These are phyloP conservation scores for Trichopria drosophilae DNA, from an alignment of 2,888 invertebrate genomes.

Conservation along the genomic window DNA sequence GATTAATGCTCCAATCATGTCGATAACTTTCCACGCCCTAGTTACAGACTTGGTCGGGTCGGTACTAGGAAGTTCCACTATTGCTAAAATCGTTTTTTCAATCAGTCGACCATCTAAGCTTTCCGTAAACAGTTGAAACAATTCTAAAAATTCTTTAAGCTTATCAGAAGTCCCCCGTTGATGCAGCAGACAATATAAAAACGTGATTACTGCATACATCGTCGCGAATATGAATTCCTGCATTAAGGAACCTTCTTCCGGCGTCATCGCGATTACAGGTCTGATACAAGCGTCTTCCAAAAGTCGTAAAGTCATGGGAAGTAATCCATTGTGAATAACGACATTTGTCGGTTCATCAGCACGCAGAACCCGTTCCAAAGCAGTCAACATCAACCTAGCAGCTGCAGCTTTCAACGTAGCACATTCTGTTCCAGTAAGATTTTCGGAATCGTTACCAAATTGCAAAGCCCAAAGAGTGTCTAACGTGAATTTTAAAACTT, in stretches of 20 bases:
- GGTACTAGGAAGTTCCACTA: conserved; percentile 61
- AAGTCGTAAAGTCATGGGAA: conserved; percentile 66
- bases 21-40: conserved; percentile 63
- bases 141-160: conserved; percentile 61
- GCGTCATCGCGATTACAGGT: conserved; percentile 34
- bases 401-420: conserved; percentile 63
- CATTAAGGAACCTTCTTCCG: conserved; percentile 60
- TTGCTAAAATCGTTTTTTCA: conserved; percentile 62
- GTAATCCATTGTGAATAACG: conserved; percentile 64
- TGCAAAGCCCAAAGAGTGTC: conserved; percentile 66
- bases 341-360: conserved; percentile 63
- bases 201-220: conserved; percentile 64
- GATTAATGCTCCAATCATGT: conserved; percentile 63
- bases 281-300: conserved; percentile 62
- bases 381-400: conserved; percentile 64
- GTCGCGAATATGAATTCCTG: conserved; percentile 67
- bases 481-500: conserved; percentile 66
- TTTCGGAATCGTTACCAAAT: conserved; percentile 61
- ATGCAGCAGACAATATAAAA: conserved; percentile 65
- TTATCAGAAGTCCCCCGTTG: conserved; percentile 61
- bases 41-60: conserved; percentile 56
- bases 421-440: conserved; percentile 49
- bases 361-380: conserved; percentile 63
- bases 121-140: conserved; percentile 65
- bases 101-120: conserved; percentile 65